Evolutionary conservation across 2,888 invertebrate species (phyloP), one percentile per base, ranked within the genome.

Genomic region (Andrena bucephala): DNA sequence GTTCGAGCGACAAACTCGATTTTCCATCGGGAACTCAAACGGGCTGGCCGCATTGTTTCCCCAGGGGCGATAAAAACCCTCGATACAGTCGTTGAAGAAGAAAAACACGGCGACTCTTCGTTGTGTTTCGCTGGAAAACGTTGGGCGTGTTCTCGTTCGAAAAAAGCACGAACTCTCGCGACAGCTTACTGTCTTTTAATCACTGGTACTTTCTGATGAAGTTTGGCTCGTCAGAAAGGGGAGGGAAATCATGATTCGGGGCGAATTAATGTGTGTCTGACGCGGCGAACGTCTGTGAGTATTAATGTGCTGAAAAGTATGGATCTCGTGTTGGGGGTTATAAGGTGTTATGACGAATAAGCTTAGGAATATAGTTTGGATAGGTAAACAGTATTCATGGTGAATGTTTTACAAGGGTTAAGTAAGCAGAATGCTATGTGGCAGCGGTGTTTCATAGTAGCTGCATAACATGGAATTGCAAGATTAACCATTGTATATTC

Each of bases 1-100:
- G 60, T 78, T 48, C 57, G 36, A 66, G 36, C 50, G 42, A 7
- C 78, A 59, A 68, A 81, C 65, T 59, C 59, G 79, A 79, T 73
- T 71, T 73, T 68, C 52, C 65, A 77, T 57, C 57, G 81, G 29
- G 54, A 54, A n/a, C 33, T 33, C 48, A 20, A 70, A 69, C 62
- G 68, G 50, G 52, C 54, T 48, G 62, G 8, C 8, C 24, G 52
- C 67, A 68, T 72, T 77, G 77, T 77, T 68, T 62, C 65, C 54
- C 54, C 6, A 16, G 33, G 31, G 54, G 29, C 65, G 69, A 27
- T 74, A 60, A 79, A 57, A 81, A 81, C 48, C 50, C 42, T 13
- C 67, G 77, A 63, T 52, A 20, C n/a, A 13, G 16, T 10, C 29
- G 57, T 33, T 8, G 31, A 57, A 29, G 71, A 20, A 33, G 62